Conservation (phyloP, 2,797 vertebrate species). For the Semaprochilodus insignis region DNA sequence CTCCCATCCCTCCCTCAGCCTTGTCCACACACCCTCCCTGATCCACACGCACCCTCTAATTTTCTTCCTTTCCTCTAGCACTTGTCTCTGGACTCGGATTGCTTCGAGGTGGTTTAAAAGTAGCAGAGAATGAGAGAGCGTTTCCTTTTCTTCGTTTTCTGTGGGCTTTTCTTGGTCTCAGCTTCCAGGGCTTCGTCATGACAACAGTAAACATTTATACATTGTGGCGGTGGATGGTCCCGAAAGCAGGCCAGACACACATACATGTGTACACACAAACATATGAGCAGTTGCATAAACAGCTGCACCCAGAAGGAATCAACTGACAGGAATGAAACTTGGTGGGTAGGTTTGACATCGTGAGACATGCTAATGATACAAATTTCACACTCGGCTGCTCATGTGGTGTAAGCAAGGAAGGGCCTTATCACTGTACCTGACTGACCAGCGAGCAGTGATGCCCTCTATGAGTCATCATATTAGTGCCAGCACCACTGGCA, state of each 20-base stretch:
- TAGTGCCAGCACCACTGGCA: too few species aligned
- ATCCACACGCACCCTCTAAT: slow-evolving; percentile 11
- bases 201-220: slow-evolving; percentile 78
- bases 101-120: slow-evolving; percentile 11
- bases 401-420: too few species aligned
- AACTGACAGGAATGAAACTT: too few species aligned
- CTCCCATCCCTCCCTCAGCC: not conserved
- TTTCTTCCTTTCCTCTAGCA: slow-evolving; percentile 15
- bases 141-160: slow-evolving; percentile 2
- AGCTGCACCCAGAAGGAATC: too few species aligned
- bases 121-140: not conserved
- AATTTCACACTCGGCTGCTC: too few species aligned
- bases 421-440: too few species aligned
- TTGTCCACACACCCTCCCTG: not conserved
- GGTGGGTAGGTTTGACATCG: too few species aligned
- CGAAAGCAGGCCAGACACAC: slow-evolving; percentile 29
- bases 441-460: too few species aligned
- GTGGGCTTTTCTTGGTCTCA: slow-evolving; percentile 36
- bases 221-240: slow-evolving; percentile 46
- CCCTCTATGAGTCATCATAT: too few species aligned
- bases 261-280: not conserved
- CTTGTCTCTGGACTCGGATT: slow-evolving; percentile 13
- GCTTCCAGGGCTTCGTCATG: slow-evolving; percentile 64
- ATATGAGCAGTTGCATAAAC: not conserved
- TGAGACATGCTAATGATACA: too few species aligned